Evolutionary conservation across 1,140 invertebrate species (phyloP).

Genomic region (Acromyrmex echinatior): DNA sequence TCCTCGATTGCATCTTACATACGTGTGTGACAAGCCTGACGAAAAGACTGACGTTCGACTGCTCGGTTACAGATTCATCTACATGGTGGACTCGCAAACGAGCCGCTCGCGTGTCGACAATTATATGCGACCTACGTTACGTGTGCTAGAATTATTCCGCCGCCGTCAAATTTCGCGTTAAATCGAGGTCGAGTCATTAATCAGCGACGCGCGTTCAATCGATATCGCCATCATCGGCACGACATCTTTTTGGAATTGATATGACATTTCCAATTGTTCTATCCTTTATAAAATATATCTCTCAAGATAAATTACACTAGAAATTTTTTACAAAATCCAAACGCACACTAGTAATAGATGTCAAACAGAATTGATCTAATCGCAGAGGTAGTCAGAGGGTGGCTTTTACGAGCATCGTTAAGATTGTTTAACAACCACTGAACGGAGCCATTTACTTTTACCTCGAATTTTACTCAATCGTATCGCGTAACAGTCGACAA

Average conservation of each 20-base stretch:
- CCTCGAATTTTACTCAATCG: constrained; percentile 29
- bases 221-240: constrained; percentile 33
- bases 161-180: constrained; percentile 48
- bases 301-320: constrained; percentile 5
- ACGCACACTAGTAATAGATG: not conserved
- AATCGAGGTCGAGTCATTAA: constrained; percentile 58
- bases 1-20: not conserved
- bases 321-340: not conserved
- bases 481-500: constrained; percentile 31
- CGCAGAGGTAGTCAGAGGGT: not conserved
- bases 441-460: constrained; percentile 24
- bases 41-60: constrained; percentile 19
- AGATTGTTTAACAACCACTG: not conserved
- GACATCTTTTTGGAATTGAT: constrained; percentile 14
- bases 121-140: constrained; percentile 52
- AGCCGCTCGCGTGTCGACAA: constrained; percentile 61
- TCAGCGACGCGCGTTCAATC: constrained; percentile 47
- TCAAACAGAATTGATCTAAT: constrained; percentile 5
- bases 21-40: not conserved
- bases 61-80: constrained; percentile 45
- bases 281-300: not conserved
- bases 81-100: constrained; percentile 45
- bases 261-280: not conserved
- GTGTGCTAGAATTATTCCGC: constrained; percentile 41
- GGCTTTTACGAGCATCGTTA: constrained; percentile 48